These are phyloP conservation scores for Notothenia rossii DNA, from an alignment of 2,113 vertebrate genomes.

Conservation along the genomic window DNA sequence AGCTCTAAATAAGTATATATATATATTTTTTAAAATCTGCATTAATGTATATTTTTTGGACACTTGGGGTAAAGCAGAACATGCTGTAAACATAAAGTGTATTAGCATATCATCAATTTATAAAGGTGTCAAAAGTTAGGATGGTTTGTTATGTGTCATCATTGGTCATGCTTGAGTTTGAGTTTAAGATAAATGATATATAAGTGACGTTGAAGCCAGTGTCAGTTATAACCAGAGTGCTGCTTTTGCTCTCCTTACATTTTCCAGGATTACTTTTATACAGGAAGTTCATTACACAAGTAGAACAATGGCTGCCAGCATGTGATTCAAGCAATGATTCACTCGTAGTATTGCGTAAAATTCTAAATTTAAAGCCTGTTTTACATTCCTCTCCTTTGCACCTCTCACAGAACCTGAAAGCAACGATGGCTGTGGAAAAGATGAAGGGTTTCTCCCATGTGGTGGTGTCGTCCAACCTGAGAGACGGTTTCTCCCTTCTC, in stretches of 20 bases:
- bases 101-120: not conserved
- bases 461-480: constrained; percentile 90
- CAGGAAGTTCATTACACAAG: not conserved
- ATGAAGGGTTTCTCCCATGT: constrained; percentile 96
- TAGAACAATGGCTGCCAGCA: not conserved
- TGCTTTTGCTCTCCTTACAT: not conserved
- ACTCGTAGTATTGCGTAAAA: not conserved
- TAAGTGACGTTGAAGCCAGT: not conserved
- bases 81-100: not conserved
- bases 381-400: not conserved
- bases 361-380: not conserved
- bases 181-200: not conserved
- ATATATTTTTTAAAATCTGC: not conserved
- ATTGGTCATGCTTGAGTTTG: not conserved
- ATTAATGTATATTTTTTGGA: not conserved
- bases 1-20: not conserved
- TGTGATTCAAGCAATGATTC: not conserved
- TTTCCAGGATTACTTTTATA: not conserved
- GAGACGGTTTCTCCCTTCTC: constrained; percentile 94
- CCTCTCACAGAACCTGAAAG: constrained; percentile 87
- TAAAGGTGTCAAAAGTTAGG: not conserved
- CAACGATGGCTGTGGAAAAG: constrained; percentile 89
- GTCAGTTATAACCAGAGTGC: not conserved
- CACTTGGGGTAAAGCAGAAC: not conserved
- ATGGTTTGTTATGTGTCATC: no score